Base-by-base conservation (phyloP, 2,888 invertebrate genomes). In the Dromius quadrimaculatus region DNA sequence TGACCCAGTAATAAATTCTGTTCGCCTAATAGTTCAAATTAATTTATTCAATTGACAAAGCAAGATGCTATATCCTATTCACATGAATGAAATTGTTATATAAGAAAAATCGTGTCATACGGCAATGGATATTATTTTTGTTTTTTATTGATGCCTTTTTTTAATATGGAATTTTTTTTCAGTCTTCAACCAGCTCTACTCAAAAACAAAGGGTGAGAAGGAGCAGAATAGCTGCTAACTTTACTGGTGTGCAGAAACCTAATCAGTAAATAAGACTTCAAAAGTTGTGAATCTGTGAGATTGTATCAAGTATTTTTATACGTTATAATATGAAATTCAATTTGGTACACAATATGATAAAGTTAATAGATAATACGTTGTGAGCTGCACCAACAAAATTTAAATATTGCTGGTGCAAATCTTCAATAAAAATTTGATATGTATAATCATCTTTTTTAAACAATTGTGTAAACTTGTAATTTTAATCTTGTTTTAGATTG, bases 191-290 rank as follows among this genome's bases (percentile, higher is more conserved):
- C 20, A 59, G 13, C 50, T 36, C 69, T 11, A 20, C 45, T 13
- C 61, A 61, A 13, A 70, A 70, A 6, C 45, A 70, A 71, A 75
- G 73, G 32, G 73, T 75, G 43, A 76, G 79, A 71, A 78, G 77
- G 73, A 76, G 77, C 50, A 75, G 80, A 72, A 79, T 81, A 73
- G 81, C 81, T 34, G 81, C 81, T 4, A 80, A 79, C 73, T 81
- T 81, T 23, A 45, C 47, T 13, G 64, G 17, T 20, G 1, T 43
- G 22, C 57, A 68, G 22, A 38, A 65, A 9, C 43, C 59, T 17
- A 65, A 47, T 8, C 50, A 65, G 34, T 65, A 70, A 23, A 36
- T 62, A 64, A 65, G 15, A 66, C 34, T 17, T 11, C 36, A 34
- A 22, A 50, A 50, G 13, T 23, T 32, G 61, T 71, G 13, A 66